These are phyloP conservation scores for Apodemus speciosus DNA, from an alignment of 2,113 vertebrate genomes.

Conservation along the genomic window DNA sequence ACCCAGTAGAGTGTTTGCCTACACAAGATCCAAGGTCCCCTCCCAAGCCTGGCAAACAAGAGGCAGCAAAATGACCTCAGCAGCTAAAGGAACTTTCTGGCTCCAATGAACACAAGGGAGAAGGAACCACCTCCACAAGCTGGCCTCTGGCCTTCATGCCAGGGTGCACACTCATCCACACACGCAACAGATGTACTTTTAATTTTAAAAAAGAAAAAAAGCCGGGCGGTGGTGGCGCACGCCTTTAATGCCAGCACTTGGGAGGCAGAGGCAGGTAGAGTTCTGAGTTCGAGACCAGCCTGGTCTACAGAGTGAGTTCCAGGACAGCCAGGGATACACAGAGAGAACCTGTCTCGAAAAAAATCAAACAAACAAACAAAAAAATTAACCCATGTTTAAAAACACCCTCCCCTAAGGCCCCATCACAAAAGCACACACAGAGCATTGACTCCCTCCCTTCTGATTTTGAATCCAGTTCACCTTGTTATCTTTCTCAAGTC, in stretches of 20 bases:
- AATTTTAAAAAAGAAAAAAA: not conserved
- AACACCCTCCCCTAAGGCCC: not conserved
- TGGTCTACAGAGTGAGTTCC: too few species aligned
- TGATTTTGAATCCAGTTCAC: not conserved
- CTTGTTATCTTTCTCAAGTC: slow-evolving; percentile 38
- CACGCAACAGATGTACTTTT: not conserved
- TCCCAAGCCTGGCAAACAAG: not conserved
- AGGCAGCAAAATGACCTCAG: not conserved
- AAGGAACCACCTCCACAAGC: not conserved
- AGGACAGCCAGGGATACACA: too few species aligned
- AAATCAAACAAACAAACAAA: too few species aligned
- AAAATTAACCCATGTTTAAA: not conserved
- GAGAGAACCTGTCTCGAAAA: too few species aligned
- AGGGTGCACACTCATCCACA: not conserved
- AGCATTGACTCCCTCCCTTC: not conserved
- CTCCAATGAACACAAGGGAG: not conserved
- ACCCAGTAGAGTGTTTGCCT: not conserved
- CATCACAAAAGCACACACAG: not conserved
- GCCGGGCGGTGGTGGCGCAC: too few species aligned
- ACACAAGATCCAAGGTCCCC: not conserved
- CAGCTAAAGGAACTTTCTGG: not conserved
- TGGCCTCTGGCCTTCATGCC: not conserved
- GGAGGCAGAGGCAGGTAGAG: too few species aligned
- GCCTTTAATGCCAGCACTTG: too few species aligned
- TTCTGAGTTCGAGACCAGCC: too few species aligned